Evolutionary conservation across 2,797 vertebrate genomes (phyloP).

Genomic region (Morus bassanus): DNA sequence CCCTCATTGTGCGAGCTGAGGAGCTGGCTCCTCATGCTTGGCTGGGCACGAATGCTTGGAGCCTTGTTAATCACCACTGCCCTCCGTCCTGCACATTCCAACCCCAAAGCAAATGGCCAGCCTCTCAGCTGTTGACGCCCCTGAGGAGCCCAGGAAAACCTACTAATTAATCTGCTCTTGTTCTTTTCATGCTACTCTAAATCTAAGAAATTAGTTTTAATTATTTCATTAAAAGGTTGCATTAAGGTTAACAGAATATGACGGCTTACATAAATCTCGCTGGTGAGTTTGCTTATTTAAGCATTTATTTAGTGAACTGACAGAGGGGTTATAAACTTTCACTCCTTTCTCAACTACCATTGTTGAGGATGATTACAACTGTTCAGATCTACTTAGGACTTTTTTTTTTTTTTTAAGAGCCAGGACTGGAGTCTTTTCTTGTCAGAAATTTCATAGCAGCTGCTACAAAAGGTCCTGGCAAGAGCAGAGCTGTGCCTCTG

Average conservation of each 20-base stretch:
- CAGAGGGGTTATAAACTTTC: slow-evolving; percentile 27
- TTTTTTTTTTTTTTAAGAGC: neutral
- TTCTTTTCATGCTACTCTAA: slow-evolving; percentile 59
- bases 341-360: slow-evolving; percentile 3
- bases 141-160: slow-evolving; percentile 41
- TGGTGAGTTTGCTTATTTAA: slow-evolving; percentile 51
- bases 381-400: neutral
- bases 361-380: neutral
- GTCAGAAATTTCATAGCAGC: neutral
- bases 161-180: slow-evolving; percentile 72
- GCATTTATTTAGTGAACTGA: slow-evolving; percentile 52
- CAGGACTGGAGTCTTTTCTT: neutral
- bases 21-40: slow-evolving; percentile 71
- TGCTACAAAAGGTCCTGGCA: neutral
- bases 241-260: slow-evolving; percentile 61
- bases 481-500: neutral
- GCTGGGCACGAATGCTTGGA: slow-evolving; percentile 65
- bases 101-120: slow-evolving; percentile 44
- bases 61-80: slow-evolving; percentile 55
- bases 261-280: slow-evolving; percentile 51
- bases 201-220: slow-evolving; percentile 57
- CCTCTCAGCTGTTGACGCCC: slow-evolving; percentile 20
- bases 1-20: slow-evolving; percentile 47
- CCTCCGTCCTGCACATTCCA: slow-evolving; percentile 58
- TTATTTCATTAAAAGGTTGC: slow-evolving; percentile 65